Evolutionary conservation across 2,113 vertebrate genomes (phyloP), one percentile per base, ranked within the genome.

Genomic region (Sprattus sprattus): DNA sequence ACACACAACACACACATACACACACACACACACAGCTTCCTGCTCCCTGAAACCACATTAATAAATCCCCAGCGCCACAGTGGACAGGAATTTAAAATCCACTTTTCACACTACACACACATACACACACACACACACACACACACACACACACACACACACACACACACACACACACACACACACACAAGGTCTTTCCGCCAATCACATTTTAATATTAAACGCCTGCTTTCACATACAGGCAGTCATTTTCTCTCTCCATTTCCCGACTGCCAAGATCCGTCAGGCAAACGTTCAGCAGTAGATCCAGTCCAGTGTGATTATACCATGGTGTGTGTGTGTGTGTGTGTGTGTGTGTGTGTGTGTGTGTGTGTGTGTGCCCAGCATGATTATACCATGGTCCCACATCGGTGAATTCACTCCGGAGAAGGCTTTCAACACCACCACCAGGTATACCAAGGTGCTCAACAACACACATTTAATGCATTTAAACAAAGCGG

Each of bases 61-160:
- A 71, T 71, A 71, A 71, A 71, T 71, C 64, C 32, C 25, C 64
- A 71, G 22, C 7, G 60, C 9, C n/a, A 64, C 18, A 32, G 64
- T 32, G 64, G 64, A 71, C 22, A 71, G 64, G 64, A 71, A 71
- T 71, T 67, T 60, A 28, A 28, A 67, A 67, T 67, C n/a, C 64
- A 67, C n/a, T 32, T 25, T 28, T 71, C 60, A 57, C 54, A 57
- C 54, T 13, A 2, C 54, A n/a, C n/a, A n/a, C n/a, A n/a, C n/a
- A n/a, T n/a, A 9, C 60, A 25, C 60, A 9, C 60, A 25, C 60
- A 9, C 60, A 25, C 57, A 15, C 57, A 15, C 57, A 64, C 60
- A 64, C 60, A 64, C 60, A 64, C 60, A 64, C 60, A 64, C 60
- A 64, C 60, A 71, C 64, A 71, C 64, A 71, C 64, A 71, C 64